Evolutionary conservation across 2,888 invertebrate genomes (phyloP).

Genomic region (Stenchaetothrips biformis): DNA sequence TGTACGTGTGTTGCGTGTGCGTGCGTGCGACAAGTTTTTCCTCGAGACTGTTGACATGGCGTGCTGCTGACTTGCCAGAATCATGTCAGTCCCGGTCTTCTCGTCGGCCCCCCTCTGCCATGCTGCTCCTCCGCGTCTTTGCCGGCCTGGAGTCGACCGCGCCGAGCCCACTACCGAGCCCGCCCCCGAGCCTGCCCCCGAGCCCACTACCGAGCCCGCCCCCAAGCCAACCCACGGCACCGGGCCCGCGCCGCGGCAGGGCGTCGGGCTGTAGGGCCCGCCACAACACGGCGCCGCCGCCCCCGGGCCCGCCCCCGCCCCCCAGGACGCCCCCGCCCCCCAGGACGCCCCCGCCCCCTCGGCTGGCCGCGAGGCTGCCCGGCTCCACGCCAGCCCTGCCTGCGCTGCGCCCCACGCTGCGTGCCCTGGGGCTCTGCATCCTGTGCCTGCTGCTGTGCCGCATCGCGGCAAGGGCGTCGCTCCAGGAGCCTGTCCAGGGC

Average conservation of each 20-base stretch:
- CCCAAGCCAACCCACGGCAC: background rate
- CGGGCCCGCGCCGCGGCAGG: slow-evolving; percentile 11
- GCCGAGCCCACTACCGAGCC: too few species aligned
- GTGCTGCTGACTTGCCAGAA: background rate
- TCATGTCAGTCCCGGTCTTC: slow-evolving; percentile 7
- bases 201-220: slow-evolving; percentile 14
- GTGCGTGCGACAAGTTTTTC: slow-evolving; percentile 5
- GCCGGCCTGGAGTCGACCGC: background rate
- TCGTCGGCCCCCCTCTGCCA: background rate
- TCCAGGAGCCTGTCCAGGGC: background rate
- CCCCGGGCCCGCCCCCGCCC: slow-evolving; percentile 13
- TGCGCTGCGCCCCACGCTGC: background rate
- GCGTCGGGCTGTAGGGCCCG: slow-evolving; percentile 23
- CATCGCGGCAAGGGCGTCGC: background rate
- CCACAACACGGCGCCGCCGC: slow-evolving; percentile 21
- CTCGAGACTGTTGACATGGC: slow-evolving; percentile 5
- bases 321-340: background rate
- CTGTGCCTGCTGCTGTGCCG: background rate
- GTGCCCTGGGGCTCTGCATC: background rate
- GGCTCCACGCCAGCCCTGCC: background rate
- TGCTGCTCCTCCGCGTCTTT: slow-evolving; percentile 14
- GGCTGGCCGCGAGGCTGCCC: background rate
- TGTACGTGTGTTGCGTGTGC: background rate
- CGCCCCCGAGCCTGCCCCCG: background rate
- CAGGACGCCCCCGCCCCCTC: background rate